Evolutionary conservation across 2,797 vertebrate species (phyloP).

Genomic region (Mormyrus proboscirostris): DNA sequence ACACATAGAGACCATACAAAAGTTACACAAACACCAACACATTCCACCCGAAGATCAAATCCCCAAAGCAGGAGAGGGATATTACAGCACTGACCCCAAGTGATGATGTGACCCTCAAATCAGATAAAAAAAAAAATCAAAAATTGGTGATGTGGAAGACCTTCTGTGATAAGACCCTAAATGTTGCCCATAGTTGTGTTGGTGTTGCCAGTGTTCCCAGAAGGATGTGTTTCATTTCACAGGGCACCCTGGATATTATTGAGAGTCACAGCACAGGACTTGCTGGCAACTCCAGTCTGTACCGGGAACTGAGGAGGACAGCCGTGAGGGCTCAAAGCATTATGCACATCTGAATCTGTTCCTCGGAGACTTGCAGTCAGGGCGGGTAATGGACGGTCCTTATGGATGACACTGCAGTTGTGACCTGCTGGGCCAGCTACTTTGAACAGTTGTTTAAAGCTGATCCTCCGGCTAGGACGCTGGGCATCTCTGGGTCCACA

Average conservation of each 20-base stretch:
- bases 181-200: background rate
- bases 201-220: background rate
- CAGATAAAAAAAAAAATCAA: background rate
- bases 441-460: background rate
- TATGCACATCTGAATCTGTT: background rate
- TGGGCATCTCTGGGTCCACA: background rate
- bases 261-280: background rate
- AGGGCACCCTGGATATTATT: background rate
- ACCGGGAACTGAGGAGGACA: background rate
- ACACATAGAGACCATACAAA: background rate
- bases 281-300: background rate
- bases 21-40: background rate
- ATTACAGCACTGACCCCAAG: background rate
- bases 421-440: background rate
- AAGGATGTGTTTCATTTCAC: background rate
- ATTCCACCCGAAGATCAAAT: background rate
- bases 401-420: background rate
- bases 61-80: background rate
- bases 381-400: background rate
- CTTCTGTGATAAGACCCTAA: background rate
- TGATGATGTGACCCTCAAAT: background rate
- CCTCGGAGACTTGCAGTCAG: background rate
- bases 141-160: background rate
- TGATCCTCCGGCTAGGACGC: background rate
- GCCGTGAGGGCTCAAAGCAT: background rate